These are phyloP conservation scores for Tinamus guttatus DNA, from an alignment of 2,113 vertebrate genomes.

Conservation along the genomic window DNA sequence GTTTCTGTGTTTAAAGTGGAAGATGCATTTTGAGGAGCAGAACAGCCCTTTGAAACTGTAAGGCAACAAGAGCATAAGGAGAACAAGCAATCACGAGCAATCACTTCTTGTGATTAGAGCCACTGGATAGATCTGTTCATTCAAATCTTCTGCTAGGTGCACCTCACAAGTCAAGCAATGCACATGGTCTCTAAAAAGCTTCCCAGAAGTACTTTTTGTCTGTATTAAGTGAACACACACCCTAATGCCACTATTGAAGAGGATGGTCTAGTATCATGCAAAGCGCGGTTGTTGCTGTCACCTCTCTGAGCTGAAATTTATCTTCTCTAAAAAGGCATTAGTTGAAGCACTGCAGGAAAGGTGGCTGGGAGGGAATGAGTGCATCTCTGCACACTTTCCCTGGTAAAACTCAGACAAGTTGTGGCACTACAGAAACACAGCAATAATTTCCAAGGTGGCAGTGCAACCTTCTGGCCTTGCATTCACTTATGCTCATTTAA, in stretches of 20 bases:
- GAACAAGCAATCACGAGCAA: neutral
- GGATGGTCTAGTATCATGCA: neutral
- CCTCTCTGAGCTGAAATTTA: neutral
- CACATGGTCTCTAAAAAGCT: neutral
- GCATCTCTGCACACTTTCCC: rapidly evolving
- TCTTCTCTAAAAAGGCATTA: neutral
- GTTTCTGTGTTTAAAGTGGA: neutral
- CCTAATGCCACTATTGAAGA: neutral
- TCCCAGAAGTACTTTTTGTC: neutral
- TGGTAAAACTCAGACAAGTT: neutral
- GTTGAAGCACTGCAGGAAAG: neutral
- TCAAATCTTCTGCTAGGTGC: rapidly evolving
- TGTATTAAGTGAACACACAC: neutral
- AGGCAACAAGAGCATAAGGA: rapidly evolving
- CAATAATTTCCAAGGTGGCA: rapidly evolving
- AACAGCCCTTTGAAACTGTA: rapidly evolving
- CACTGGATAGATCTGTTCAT: neutral
- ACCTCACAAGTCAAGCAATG: neutral
- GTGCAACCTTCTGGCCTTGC: neutral
- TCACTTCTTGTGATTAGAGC: no score
- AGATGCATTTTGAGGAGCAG: rapidly evolving
- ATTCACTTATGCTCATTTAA: no score
- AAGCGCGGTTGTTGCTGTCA: rapidly evolving
- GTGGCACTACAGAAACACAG: neutral
- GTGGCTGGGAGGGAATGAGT: neutral